phyloP scores from a whole-genome alignment of 2,888 invertebrate species.

The Brachylomia viminalis region DNA sequence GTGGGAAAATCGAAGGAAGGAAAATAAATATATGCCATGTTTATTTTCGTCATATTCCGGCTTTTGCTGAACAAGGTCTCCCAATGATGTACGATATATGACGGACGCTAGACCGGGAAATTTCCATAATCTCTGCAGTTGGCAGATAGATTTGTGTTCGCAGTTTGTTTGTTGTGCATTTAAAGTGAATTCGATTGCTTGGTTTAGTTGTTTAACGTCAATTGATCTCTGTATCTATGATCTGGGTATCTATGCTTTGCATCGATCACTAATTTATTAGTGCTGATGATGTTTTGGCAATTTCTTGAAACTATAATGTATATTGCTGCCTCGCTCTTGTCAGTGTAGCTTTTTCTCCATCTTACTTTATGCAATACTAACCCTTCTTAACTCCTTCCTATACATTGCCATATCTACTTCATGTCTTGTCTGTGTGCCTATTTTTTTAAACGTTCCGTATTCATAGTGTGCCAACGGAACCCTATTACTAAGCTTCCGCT shows the following conservation, averaged over 20 bases:
- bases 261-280: too few species aligned
- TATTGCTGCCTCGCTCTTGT: neutral
- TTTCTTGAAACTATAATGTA: neutral
- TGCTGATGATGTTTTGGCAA: neutral
- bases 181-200: neutral
- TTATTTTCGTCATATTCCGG: neutral
- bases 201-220: neutral
- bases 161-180: slow-evolving; percentile 8
- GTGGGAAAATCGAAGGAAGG: too few species aligned
- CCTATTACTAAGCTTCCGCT: too few species aligned
- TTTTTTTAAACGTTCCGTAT: neutral
- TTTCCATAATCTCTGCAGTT: slow-evolving; percentile 39
- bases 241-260: too few species aligned
- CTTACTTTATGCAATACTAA: too few species aligned
- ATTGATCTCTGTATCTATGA: neutral
- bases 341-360: neutral
- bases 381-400: neutral
- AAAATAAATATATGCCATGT: neutral
- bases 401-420: neutral
- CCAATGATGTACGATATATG: slow-evolving; percentile 10
- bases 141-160: slow-evolving; percentile 34
- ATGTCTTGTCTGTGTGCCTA: neutral
- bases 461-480: too few species aligned
- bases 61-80: slow-evolving; percentile 30
- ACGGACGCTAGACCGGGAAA: slow-evolving; percentile 11